Conservation (phyloP, 2,113 vertebrate genomes). For the Oreochromis aureus region DNA sequence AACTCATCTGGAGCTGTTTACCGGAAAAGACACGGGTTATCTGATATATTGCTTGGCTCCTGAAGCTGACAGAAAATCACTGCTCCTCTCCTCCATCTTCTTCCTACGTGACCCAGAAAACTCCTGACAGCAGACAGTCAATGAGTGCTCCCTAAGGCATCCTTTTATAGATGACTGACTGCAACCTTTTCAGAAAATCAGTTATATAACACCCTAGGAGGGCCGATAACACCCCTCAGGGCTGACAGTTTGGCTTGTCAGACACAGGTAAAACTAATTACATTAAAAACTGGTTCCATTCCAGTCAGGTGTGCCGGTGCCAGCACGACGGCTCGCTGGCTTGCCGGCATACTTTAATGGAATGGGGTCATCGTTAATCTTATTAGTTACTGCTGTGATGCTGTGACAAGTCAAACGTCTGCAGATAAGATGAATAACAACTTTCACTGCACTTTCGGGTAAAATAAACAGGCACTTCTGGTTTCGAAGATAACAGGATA, state of each 20-base stretch:
- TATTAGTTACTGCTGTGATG: background rate
- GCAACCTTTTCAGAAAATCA: conserved; percentile 3
- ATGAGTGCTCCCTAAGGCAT: background rate
- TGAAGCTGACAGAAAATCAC: background rate
- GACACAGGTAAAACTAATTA: conserved; percentile 15
- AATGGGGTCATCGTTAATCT: background rate
- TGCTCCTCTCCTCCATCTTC: background rate
- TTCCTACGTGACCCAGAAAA: background rate
- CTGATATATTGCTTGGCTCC: background rate
- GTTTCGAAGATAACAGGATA: background rate
- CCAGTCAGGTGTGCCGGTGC: background rate
- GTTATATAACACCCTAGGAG: background rate
- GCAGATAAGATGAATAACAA: background rate
- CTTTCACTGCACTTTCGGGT: background rate
- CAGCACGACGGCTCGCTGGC: background rate
- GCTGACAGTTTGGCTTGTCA: conserved; percentile 13
- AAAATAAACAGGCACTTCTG: background rate
- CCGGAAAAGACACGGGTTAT: background rate
- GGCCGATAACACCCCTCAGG: background rate
- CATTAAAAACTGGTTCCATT: background rate
- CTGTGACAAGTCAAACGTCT: background rate
- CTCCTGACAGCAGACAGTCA: background rate
- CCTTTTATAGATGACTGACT: conserved; percentile 2
- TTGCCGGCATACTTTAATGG: background rate
- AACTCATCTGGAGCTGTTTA: background rate